Percentiles rank a stretch among this genome's conserved stretches.
Evolutionary conservation across 2,113 vertebrate genomes (phyloP).

Genomic region (Crotalus tigris): DNA sequence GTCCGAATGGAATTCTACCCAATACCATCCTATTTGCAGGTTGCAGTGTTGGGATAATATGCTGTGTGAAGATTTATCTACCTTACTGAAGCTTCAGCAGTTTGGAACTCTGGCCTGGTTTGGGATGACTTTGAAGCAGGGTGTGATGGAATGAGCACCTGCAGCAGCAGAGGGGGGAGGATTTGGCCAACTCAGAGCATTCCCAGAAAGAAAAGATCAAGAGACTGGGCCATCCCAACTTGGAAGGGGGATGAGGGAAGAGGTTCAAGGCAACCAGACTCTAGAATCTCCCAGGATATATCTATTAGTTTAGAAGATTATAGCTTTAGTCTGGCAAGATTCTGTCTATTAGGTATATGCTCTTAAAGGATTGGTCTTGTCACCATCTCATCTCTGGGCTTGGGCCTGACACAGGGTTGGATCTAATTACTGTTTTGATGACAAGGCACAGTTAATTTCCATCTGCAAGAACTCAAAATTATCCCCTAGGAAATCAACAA

Average conservation of each 20-base stretch:
- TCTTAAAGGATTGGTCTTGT: no score
- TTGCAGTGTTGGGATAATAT: not conserved
- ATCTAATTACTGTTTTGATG: not conserved
- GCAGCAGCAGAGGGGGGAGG: not conserved
- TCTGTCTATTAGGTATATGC: no score
- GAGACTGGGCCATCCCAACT: no score
- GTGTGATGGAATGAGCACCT: not conserved
- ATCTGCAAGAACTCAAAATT: not conserved
- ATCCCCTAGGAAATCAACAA: not conserved
- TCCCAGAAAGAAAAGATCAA: not conserved
- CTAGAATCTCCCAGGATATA: no score
- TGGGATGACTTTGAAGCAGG: not conserved
- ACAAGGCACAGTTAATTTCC: not conserved
- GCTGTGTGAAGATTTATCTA: not conserved
- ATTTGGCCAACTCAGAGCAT: not conserved
- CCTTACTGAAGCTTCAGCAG: not conserved
- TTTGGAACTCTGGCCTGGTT: not conserved
- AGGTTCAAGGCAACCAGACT: no score
- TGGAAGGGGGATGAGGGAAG: no score
- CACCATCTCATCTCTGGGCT: no score
- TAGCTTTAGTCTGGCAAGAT: no score
- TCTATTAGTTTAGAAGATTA: no score
- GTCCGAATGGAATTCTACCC: not conserved
- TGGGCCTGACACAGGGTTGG: no score
- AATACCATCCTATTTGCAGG: not conserved